Evolutionary conservation across 2,797 vertebrate genomes (phyloP).

Genomic region (Helicolenus hilgendorfi): DNA sequence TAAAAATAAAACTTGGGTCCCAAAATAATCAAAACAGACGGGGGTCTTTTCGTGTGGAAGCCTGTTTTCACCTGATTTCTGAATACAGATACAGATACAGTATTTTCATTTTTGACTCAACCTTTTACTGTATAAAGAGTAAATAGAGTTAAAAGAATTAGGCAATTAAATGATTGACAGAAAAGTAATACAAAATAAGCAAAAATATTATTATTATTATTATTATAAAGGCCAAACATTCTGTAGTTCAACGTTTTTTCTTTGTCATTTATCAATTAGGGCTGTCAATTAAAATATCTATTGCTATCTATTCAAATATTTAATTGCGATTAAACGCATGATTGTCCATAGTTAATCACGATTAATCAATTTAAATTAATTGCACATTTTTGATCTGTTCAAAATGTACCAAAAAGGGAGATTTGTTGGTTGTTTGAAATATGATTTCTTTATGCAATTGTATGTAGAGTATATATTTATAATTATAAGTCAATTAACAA

Average conservation of each 20-base stretch:
- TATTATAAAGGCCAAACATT: neutral
- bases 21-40: neutral
- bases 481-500: too few species aligned
- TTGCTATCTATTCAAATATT: too few species aligned
- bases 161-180: neutral
- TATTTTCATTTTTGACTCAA: neutral
- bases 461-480: too few species aligned
- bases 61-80: neutral
- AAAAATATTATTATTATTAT: too few species aligned
- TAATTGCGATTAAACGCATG: rapidly evolving
- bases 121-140: neutral
- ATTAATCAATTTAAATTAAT: neutral
- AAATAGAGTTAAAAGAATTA: too few species aligned
- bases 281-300: too few species aligned
- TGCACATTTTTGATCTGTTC: rapidly evolving
- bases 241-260: neutral
- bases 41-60: neutral
- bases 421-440: too few species aligned
- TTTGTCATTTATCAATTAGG: neutral
- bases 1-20: neutral
- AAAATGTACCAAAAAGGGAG: too few species aligned
- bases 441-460: too few species aligned
- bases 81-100: neutral
- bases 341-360: too few species aligned
- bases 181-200: neutral